phyloP scores from a whole-genome alignment of 2,888 invertebrate genomes.

The Ophraella communa region DNA sequence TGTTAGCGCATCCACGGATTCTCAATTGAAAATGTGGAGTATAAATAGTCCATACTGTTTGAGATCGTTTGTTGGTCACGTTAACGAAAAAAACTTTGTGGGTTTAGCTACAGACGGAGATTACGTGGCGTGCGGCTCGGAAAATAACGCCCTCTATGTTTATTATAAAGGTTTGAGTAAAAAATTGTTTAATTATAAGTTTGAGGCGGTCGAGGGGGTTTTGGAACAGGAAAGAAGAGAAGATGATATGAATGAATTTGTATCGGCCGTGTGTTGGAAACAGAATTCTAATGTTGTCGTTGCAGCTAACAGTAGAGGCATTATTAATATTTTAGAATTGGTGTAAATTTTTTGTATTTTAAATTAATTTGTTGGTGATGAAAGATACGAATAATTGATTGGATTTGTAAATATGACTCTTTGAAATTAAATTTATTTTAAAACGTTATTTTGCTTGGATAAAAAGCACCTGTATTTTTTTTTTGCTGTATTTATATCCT shows the following conservation, averaged over 20 bases:
- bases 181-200: conserved; percentile 85
- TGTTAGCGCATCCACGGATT: conserved; percentile 92
- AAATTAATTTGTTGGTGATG: no score
- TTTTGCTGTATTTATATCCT: no score
- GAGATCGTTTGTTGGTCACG: conserved; percentile 88
- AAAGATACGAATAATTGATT: no score
- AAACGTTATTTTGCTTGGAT: no score
- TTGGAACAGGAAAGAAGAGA: conserved; percentile 78
- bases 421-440: no score
- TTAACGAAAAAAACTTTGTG: conserved; percentile 96
- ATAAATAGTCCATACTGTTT: conserved; percentile 78
- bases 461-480: no score
- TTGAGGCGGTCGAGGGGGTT: conserved; percentile 81
- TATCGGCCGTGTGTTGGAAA: conserved; percentile 94
- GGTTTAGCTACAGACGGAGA: conserved; percentile 91
- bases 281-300: conserved; percentile 84
- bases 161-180: conserved; percentile 90
- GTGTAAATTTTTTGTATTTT: conserved; percentile 58
- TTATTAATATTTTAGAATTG: conserved; percentile 85
- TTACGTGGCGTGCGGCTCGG: conserved; percentile 93
- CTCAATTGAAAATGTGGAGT: conserved; percentile 90
- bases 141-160: conserved; percentile 91
- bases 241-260: conserved; percentile 90
- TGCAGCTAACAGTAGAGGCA: conserved; percentile 93
- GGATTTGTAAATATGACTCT: no score